Evolutionary conservation across 2,113 vertebrate genomes (phyloP), one percentile per base, ranked within the genome.

Genomic region (Stigmatopora argus): DNA sequence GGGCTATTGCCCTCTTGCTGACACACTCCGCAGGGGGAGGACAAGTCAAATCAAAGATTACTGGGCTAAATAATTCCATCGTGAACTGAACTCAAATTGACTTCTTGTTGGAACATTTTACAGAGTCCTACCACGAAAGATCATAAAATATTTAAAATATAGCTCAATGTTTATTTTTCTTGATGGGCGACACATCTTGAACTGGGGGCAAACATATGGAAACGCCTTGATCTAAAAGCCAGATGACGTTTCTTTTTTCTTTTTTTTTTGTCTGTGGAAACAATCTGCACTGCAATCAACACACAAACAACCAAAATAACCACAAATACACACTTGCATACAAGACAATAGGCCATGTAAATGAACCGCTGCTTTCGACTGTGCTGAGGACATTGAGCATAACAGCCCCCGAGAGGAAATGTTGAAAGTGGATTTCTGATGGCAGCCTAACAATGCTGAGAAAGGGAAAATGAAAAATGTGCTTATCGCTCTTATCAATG

Each of bases 401-500:
- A 70, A 52, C 41, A 77, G 68, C 45, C 64, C 45, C 69, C 41
- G 51, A 66, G 64, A 81, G 46, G 76, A 74, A 65, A 71, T 64
- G 74, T 73, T 74, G 47, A 79, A 73, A 80, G 66, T 65, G 45
- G 63, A 77, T 78, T 75, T 78, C 18, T 72, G 74, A 60, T 45
- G 63, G 65, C 61, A 57, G 65, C 62, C 46, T 70, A 83, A 87
- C 82, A 87, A 86, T 86, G 83, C 82, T 79, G 82, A 85, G 85
- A 85, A 86, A 81, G 76, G 83, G 70, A 84, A 87, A 86, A 79
- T 73, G 53, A 86, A 79, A 85, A 82, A 78, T 66, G 73, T 65
- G 58, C 78, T 84, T 84, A 86, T 85, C 81, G 61, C 69, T 85
- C 72, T 83, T 83, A 85, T 88, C 86, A 87, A 85, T 83, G 77